phyloP scores from a whole-genome alignment of 1,140 invertebrate species.

The Platorchestia sp. region DNA sequence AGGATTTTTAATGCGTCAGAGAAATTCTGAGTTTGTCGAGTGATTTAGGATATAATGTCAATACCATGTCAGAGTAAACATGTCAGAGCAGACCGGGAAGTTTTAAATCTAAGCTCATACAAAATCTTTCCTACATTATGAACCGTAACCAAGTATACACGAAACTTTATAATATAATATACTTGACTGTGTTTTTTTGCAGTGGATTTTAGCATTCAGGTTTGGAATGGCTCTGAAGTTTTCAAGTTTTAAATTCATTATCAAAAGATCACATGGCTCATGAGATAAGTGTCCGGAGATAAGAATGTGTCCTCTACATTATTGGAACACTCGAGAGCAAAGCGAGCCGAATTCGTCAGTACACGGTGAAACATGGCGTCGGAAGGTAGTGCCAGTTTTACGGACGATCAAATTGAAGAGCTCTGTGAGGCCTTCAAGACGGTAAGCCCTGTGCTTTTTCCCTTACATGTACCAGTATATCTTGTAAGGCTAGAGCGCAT shows the following conservation, averaged over 20 bases:
- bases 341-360: background rate
- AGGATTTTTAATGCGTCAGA: background rate
- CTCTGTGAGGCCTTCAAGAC: conserved; percentile 51
- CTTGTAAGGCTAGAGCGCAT: background rate
- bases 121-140: background rate
- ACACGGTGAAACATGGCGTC: background rate
- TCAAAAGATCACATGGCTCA: background rate
- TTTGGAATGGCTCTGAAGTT: background rate
- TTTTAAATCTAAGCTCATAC: background rate
- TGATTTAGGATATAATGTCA: background rate
- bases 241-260: background rate
- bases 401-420: conserved; percentile 51
- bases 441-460: background rate
- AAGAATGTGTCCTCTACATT: background rate
- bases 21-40: background rate
- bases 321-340: conserved; percentile 23
- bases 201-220: background rate
- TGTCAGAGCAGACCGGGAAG: background rate
- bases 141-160: background rate
- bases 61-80: background rate
- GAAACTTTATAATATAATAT: background rate
- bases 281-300: conserved; percentile 31
- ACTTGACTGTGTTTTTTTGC: background rate
- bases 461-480: background rate
- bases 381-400: conserved; percentile 52